Conservation (phyloP, 1,140 invertebrate species). For the Sitobion miscanthi region DNA sequence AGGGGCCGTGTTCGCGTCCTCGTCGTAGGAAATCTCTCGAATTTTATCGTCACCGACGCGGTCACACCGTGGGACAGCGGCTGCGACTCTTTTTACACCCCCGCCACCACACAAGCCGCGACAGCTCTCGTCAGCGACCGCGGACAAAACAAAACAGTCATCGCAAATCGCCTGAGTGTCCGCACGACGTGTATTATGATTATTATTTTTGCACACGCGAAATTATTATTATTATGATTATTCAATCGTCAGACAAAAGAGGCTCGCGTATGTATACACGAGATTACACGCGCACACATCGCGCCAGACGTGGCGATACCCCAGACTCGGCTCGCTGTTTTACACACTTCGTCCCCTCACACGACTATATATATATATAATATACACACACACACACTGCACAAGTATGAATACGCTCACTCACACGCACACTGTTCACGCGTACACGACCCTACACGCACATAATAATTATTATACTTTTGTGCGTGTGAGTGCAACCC, state of each 20-base stretch:
- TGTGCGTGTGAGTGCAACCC: background rate
- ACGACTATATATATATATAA: background rate
- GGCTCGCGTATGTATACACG: background rate
- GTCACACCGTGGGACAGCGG: background rate
- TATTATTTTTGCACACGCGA: background rate
- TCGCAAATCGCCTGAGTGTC: background rate
- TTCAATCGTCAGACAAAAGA: constrained; percentile 32
- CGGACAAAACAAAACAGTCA: background rate
- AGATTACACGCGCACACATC: background rate
- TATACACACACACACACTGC: background rate
- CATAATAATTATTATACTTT: constrained; percentile 13
- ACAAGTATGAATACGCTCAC: background rate
- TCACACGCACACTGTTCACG: background rate
- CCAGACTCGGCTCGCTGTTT: background rate
- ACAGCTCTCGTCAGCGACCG: background rate
- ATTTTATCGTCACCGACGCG: background rate
- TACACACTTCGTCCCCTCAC: constrained; percentile 26
- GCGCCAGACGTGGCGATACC: background rate
- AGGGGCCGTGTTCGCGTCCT: background rate
- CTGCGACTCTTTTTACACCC: background rate
- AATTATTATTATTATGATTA: constrained; percentile 19
- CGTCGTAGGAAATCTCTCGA: background rate
- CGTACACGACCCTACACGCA: background rate
- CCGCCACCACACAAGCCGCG: too few species aligned
- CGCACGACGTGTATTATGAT: background rate